A percentile compares a stretch with the other conserved stretches of the same genome.
Conservation (phyloP, 2,113 vertebrate genomes). For the Arvicanthis niloticus region DNA sequence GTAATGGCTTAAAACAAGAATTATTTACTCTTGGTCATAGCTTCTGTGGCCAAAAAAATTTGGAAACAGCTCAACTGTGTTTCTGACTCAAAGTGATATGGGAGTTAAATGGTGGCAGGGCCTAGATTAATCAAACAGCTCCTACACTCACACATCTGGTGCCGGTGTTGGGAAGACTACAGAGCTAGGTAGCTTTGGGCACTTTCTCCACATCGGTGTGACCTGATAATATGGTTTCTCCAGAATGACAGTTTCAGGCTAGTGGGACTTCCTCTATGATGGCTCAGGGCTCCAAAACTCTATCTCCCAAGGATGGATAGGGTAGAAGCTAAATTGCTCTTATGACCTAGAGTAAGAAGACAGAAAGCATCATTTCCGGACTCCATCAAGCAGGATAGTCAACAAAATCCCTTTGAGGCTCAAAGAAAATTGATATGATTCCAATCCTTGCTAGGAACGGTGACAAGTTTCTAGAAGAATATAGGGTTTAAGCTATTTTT, state of each 20-base stretch:
- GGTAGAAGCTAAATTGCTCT: background rate
- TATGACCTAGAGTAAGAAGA: background rate
- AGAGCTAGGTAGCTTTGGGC: background rate
- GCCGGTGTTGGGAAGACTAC: background rate
- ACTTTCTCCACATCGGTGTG: background rate
- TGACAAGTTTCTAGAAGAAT: background rate
- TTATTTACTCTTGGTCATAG: background rate
- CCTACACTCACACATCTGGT: background rate
- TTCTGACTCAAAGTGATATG: background rate
- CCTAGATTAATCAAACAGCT: background rate
- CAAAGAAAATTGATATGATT: background rate
- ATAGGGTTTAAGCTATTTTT: background rate
- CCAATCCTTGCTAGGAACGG: background rate
- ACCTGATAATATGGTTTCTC: background rate
- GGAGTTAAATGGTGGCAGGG: background rate
- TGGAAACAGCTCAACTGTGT: background rate
- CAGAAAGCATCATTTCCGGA: background rate
- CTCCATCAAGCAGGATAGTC: background rate
- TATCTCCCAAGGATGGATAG: background rate
- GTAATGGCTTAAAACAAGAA: slow-evolving; percentile 36
- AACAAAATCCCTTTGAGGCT: background rate
- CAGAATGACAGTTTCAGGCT: background rate
- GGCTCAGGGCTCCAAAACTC: background rate
- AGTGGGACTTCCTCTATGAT: background rate
- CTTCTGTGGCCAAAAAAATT: slow-evolving; percentile 25